These are phyloP conservation scores for Meleagris gallopavo DNA, from an alignment of 2,113 vertebrate genomes.

Conservation along the genomic window DNA sequence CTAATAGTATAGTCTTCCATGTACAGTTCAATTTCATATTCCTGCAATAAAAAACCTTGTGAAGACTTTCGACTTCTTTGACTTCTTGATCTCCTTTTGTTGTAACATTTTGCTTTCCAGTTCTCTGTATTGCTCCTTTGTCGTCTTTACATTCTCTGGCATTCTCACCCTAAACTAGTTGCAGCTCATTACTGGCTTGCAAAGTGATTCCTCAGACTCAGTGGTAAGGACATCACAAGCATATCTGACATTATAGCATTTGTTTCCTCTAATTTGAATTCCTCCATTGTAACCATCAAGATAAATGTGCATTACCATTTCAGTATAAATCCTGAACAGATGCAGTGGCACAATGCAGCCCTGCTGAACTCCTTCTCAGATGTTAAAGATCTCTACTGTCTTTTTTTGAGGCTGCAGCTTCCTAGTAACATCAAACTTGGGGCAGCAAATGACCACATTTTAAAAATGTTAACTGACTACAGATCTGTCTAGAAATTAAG, in stretches of 20 bases:
- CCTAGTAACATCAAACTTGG: not conserved
- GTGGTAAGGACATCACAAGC: conserved; percentile 38
- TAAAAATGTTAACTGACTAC: not conserved
- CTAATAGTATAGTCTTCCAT: not conserved
- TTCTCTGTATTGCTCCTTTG: not conserved
- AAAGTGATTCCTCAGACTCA: conserved; percentile 18
- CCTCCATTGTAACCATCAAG: conserved; percentile 5
- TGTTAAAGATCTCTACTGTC: not conserved
- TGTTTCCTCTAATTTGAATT: conserved; percentile 37
- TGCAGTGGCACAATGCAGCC: not conserved
- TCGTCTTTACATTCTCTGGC: conserved; percentile 14
- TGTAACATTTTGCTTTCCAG: conserved; percentile 1
- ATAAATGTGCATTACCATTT: conserved; percentile 25
- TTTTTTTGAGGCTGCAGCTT: conserved; percentile 19
- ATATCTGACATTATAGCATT: conserved; percentile 34
- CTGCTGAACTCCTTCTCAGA: conserved; percentile 27
- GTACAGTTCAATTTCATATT: not conserved
- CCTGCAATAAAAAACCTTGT: not conserved
- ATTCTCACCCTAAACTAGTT: not conserved
- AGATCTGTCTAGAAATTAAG: not conserved
- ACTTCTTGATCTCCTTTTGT: not conserved
- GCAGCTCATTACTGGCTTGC: not conserved
- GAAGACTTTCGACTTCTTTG: not conserved
- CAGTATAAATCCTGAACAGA: conserved; percentile 57
- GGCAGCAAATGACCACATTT: not conserved